Conservation (phyloP, 2,888 invertebrate species). For the Aricia artaxerxes region DNA sequence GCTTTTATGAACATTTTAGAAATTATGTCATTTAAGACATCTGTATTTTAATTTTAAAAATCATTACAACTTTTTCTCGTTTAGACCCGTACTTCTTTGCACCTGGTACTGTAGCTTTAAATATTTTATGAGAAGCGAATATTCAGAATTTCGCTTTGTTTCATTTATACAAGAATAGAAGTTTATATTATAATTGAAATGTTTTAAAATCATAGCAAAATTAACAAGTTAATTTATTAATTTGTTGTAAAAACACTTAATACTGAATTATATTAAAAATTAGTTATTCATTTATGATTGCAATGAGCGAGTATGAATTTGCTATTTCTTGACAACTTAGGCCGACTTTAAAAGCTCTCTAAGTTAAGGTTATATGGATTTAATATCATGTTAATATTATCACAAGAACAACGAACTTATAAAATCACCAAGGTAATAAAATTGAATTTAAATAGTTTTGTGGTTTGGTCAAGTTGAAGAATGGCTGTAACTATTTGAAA, state of each 20-base stretch:
- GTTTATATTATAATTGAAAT: not conserved
- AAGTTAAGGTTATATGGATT: too few species aligned
- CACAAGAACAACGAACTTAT: too few species aligned
- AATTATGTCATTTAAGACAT: not conserved
- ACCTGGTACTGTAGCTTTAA: conserved; percentile 1
- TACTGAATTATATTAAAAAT: too few species aligned
- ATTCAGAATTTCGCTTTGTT: not conserved
- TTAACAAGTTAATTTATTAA: too few species aligned
- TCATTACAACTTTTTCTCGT: conserved; percentile 4
- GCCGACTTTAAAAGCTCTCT: too few species aligned
- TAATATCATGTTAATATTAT: too few species aligned
- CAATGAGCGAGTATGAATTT: too few species aligned
- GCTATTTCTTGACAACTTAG: too few species aligned
- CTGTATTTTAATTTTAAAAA: conserved; percentile 1
- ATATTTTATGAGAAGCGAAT: conserved; percentile 12
- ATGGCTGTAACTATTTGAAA: not conserved
- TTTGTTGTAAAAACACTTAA: too few species aligned
- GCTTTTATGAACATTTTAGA: not conserved
- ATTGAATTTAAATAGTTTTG: not conserved
- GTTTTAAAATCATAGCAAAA: too few species aligned
- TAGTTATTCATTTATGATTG: too few species aligned
- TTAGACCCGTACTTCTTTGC: not conserved
- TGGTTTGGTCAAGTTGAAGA: not conserved
- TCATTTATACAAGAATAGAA: not conserved
- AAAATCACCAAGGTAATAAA: too few species aligned